These are phyloP conservation scores for Formica selysi DNA, from an alignment of 1,140 invertebrate genomes.

Conservation along the genomic window DNA sequence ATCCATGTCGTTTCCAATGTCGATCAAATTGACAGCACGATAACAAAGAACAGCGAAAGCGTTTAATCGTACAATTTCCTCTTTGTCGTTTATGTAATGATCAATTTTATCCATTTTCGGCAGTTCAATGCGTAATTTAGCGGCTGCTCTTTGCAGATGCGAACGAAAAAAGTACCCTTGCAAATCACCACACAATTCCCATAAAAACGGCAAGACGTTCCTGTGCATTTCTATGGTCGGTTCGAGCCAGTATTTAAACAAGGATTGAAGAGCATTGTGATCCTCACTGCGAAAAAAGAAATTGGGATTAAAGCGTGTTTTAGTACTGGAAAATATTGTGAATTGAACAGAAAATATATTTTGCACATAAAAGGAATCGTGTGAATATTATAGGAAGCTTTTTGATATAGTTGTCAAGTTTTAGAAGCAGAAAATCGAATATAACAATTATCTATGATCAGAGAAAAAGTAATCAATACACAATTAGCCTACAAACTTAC, in stretches of 20 bases:
- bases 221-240: conserved; percentile 71
- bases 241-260: conserved; percentile 80
- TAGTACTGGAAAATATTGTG: not conserved
- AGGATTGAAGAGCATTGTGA: conserved; percentile 70
- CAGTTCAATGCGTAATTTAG: conserved; percentile 59
- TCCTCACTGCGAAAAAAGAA: conserved; percentile 74
- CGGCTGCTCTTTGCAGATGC: conserved; percentile 73
- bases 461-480: not conserved
- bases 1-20: conserved; percentile 30
- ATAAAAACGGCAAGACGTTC: conserved; percentile 70
- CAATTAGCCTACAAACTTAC: conserved; percentile 73
- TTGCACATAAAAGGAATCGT: not conserved
- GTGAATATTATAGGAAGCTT: not conserved
- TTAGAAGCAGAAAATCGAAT: not conserved
- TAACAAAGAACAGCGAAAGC: conserved; percentile 76
- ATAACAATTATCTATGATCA: not conserved
- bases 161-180: conserved; percentile 62
- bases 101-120: conserved; percentile 32
- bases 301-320: not conserved
- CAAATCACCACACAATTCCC: conserved; percentile 65
- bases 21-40: conserved; percentile 7
- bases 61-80: conserved; percentile 78
- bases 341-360: not conserved
- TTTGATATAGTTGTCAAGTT: not conserved
- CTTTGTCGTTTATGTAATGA: conserved; percentile 60